These are phyloP conservation scores for Neoarius graeffei DNA, from an alignment of 2,113 vertebrate genomes.

Conservation along the genomic window DNA sequence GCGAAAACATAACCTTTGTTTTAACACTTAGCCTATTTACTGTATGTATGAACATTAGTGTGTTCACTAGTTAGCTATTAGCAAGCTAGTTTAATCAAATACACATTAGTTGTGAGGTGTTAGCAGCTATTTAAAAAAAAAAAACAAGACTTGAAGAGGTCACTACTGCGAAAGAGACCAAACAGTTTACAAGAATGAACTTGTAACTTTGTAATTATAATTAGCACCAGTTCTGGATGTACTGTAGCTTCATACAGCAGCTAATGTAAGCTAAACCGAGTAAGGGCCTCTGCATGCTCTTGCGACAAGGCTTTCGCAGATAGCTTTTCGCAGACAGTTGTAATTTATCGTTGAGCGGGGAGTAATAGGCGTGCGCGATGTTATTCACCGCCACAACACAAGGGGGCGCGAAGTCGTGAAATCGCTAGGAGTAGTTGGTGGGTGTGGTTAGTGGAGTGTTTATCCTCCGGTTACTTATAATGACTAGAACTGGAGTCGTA, in stretches of 20 bases:
- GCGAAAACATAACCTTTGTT: no score
- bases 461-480: no score
- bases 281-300: no score
- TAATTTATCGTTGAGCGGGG: no score
- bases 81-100: not conserved
- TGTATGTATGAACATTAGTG: not conserved
- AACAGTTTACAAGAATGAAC: not conserved
- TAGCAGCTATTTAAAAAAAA: not conserved
- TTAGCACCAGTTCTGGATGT: not conserved
- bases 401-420: no score
- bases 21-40: not conserved
- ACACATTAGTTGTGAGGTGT: not conserved
- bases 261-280: not conserved
- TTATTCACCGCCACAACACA: no score
- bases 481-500: no score
- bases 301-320: no score
- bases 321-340: no score
- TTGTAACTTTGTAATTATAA: slow-evolving; percentile 13
- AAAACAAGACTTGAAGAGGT: not conserved
- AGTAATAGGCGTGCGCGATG: no score
- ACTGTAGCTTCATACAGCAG: not conserved
- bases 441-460: no score
- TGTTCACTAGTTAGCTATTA: not conserved
- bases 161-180: not conserved
- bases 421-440: no score